Percentiles rank a stretch among this genome's conserved stretches.
Evolutionary conservation across 2,113 vertebrate genomes (phyloP).

Genomic region (Chinchilla lanigera): DNA sequence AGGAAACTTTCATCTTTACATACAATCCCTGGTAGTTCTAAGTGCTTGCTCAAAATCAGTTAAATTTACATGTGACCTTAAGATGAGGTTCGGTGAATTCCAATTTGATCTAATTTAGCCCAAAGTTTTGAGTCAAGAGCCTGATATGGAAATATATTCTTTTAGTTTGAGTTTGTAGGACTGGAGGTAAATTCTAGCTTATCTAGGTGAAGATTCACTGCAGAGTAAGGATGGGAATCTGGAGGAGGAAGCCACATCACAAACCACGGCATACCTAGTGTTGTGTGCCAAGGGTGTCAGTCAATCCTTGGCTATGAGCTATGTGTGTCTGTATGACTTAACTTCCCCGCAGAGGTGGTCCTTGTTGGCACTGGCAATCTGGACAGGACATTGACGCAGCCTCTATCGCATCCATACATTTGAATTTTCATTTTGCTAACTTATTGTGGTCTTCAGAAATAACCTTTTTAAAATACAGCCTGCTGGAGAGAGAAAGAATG

Average conservation of each 20-base stretch:
- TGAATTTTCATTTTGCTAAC: not conserved
- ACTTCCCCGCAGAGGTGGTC: not conserved
- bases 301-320: not conserved
- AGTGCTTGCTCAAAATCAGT: conserved; percentile 13
- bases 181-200: not conserved
- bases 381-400: not conserved
- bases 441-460: not conserved
- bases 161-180: not conserved
- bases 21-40: not conserved
- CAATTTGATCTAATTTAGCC: not conserved
- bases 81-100: not conserved
- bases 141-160: not conserved
- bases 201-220: not conserved
- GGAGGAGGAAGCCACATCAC: no score
- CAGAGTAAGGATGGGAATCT: rapidly evolving
- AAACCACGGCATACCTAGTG: no score
- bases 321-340: not conserved
- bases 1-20: not conserved
- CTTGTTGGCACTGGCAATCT: not conserved
- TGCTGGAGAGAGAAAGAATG: not conserved
- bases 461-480: not conserved
- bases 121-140: not conserved
- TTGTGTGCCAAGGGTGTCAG: not conserved
- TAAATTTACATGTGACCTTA: not conserved
- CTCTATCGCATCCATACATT: not conserved